phyloP scores from a whole-genome alignment of 2,113 vertebrate species.

The Poicephalus gulielmi region DNA sequence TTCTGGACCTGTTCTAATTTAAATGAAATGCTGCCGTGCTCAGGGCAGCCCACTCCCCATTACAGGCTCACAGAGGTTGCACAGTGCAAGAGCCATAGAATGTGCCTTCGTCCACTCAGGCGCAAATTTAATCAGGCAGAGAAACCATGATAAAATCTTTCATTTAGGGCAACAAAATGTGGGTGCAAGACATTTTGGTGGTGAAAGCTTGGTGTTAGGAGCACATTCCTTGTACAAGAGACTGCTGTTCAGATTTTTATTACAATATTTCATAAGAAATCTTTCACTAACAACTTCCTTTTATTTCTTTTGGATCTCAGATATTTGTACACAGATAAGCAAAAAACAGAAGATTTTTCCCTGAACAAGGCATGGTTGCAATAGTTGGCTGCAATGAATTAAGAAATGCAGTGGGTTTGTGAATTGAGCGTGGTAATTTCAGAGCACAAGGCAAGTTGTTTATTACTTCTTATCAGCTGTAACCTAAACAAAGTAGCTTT shows the following conservation, averaged over 20 bases:
- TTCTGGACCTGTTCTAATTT: neutral
- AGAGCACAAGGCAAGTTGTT: neutral
- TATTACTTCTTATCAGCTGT: neutral
- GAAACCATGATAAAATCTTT: neutral
- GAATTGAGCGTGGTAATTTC: neutral
- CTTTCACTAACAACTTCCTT: neutral
- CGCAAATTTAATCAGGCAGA: neutral
- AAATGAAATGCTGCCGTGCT: neutral
- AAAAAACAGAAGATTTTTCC: neutral
- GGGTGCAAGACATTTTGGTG: neutral
- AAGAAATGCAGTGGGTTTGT: neutral
- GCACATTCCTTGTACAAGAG: neutral
- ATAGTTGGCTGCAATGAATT: neutral
- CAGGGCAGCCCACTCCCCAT: neutral
- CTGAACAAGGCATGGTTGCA: neutral
- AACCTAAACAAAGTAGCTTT: neutral
- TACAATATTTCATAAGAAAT: neutral
- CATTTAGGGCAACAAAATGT: neutral
- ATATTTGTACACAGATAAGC: neutral
- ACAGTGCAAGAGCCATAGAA: neutral
- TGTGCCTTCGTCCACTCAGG: neutral
- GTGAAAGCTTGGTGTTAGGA: neutral
- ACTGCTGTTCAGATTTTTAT: neutral
- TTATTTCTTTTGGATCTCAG: neutral
- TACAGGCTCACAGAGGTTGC: neutral